A percentile compares a stretch with the other conserved stretches of the same genome.
Conservation (phyloP, 1,140 invertebrate species). For the Hyphantria cunea region DNA sequence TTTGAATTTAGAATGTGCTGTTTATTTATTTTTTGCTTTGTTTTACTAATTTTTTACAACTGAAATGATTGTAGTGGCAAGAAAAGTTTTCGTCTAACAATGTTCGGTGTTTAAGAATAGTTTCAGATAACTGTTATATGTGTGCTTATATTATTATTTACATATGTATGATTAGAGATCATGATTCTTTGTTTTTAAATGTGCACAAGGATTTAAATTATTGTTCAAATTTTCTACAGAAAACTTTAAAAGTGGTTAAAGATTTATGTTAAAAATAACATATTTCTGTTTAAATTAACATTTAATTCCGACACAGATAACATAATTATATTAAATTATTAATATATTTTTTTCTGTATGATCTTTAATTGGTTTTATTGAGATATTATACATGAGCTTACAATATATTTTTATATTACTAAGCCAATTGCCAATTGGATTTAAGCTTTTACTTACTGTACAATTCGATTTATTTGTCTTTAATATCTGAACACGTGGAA, state of each 20-base stretch:
- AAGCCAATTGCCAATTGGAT: too few species aligned
- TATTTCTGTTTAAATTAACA: too few species aligned
- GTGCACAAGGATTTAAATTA: not conserved
- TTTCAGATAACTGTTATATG: too few species aligned
- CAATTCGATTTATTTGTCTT: too few species aligned
- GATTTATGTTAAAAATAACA: not conserved
- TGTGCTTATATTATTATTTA: not conserved
- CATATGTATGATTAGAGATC: not conserved
- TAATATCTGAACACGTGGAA: too few species aligned
- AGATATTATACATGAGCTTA: too few species aligned
- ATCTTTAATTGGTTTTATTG: not conserved
- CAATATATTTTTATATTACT: too few species aligned
- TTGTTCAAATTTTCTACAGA: slow-evolving; percentile 4
- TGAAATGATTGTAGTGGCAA: not conserved
- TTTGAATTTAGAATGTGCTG: slow-evolving; percentile 28
- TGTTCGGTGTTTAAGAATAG: not conserved
- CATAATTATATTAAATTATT: not conserved
- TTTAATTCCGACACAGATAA: too few species aligned
- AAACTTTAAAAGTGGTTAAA: not conserved
- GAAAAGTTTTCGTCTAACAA: not conserved
- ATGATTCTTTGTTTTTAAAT: not conserved
- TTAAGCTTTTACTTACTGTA: too few species aligned
- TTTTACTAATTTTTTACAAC: slow-evolving; percentile 9
- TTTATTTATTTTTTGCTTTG: slow-evolving; percentile 16
- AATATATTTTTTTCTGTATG: not conserved